Evolutionary conservation across 2,797 vertebrate species (phyloP).

Genomic region (Astyanax mexicanus): DNA sequence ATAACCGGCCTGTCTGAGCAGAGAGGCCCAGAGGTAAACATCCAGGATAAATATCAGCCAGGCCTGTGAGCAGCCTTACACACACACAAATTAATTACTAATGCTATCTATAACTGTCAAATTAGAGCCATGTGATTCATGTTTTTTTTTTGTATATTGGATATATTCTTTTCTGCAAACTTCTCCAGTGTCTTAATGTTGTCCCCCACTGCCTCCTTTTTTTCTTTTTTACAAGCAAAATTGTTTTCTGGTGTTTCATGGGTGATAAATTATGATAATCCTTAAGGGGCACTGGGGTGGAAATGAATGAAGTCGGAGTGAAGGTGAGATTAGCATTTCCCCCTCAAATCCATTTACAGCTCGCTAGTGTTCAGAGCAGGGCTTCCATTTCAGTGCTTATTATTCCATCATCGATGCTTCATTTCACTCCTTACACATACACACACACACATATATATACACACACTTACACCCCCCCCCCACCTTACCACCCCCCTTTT

Average conservation of each 20-base stretch:
- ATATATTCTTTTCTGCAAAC: slow-evolving; percentile 11
- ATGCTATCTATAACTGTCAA: slow-evolving; percentile 42
- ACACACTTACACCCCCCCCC: slow-evolving; percentile 9
- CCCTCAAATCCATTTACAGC: slow-evolving; percentile 85
- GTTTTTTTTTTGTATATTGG: neutral
- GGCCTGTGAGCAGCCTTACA: slow-evolving; percentile 4
- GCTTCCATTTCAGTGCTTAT: slow-evolving; percentile 80
- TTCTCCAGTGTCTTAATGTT: neutral
- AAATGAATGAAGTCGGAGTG: slow-evolving; percentile 92
- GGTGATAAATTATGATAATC: slow-evolving; percentile 93
- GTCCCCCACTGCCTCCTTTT: slow-evolving; percentile 17
- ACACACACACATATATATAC: slow-evolving; percentile 41
- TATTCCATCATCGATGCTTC: slow-evolving; percentile 83
- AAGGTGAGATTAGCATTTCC: slow-evolving; percentile 82
- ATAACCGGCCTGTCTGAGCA: slow-evolving; percentile 33
- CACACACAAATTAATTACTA: slow-evolving; percentile 47
- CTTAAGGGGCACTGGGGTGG: slow-evolving; percentile 88
- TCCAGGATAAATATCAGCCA: slow-evolving; percentile 37
- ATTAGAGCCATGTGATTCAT: neutral
- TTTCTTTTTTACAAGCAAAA: slow-evolving; percentile 81
- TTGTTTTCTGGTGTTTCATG: slow-evolving; percentile 89
- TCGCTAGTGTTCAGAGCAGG: slow-evolving; percentile 81
- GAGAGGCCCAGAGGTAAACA: slow-evolving; percentile 45
- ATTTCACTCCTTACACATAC: slow-evolving; percentile 67
- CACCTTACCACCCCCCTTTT: slow-evolving; percentile 30